Evolutionary conservation across 2,888 invertebrate genomes (phyloP), one percentile per base, ranked within the genome.

Genomic region (Odontocerum albicorne): DNA sequence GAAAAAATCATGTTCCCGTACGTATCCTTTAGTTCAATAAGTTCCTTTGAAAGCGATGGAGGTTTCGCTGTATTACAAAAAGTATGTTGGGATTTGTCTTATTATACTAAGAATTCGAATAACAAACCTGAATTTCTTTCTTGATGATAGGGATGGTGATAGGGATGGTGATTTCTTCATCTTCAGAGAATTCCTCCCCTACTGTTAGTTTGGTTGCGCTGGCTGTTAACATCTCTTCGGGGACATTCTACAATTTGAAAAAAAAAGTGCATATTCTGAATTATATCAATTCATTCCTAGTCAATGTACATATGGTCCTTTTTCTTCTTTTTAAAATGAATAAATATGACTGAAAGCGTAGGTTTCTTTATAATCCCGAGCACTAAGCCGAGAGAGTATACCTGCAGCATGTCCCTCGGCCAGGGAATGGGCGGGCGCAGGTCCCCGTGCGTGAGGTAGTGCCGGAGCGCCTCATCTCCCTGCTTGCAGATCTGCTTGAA

Each of bases 401-500:
- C 77, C 67, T 75, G 72, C n/a, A 68, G 64, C 7, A 79, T 66
- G 42, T 69, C 65, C 8, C 64, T 15, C 4, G 77, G 73, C 67
- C 82, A 79, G 51, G 76, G 70, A 49, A 84, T 69, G 1, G 81
- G 70, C 45, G 76, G 69, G 15, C 84, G 74, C 63, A 84, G 68
- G 17, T 76, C 73, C 17, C 87, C 88, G 21, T 83, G 83, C 31
- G 86, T 77, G 17, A 88, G 75, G 67, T 77, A 88, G 55, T 86
- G 81, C 55, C 88, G 77, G 4, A 90, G 71, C 1, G 83, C 78
- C 63, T 86, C 87, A 66, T 90, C 89, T 0, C 87, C 84, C 65
- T 83, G 83, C 62, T 87, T 86, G 64, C 88, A 89, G 66, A 88
- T 84, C 55, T 85, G 81, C 66, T 90, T 90, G 64, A 86, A 90